Base-by-base conservation (phyloP, 2,888 invertebrate species). In the Seira sanloemensis region DNA sequence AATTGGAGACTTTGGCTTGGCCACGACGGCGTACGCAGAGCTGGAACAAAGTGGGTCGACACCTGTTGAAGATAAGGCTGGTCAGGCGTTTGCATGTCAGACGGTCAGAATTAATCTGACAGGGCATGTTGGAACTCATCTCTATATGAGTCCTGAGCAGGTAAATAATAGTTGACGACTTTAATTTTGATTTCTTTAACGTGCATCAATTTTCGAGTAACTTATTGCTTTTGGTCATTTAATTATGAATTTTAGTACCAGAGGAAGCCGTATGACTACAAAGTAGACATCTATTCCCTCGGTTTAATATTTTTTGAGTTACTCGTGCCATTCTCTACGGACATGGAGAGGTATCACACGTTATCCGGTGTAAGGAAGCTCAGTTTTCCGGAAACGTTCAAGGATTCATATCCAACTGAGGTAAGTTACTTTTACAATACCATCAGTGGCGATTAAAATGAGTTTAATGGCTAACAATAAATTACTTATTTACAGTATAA, bases 61-160 rank as follows among this genome's bases (percentile, higher is more conserved):
- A 9, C 37, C 37, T 9, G 37, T 37, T 12, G 37, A 37, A 5
- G 37, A 37, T 9, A 5, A 37, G 12, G 37, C 37, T 37, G 37
- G 37, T 12, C 37, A 37, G 37, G 37, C 7, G 12, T 9, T 5
- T 5, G 37, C 5, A 62, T 68, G 19, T 71, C 92, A 91, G 85
- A 88, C 79, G 0, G 71, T 69, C 0, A 71, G 69, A 78, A 80
- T 81, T 4, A 87, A 88, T 68, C 80, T 87, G 19, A 93, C 93
- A 0, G 93, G 93, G 66, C 92, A 93, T 87, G 94, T 95, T 54
- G 97, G 99, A 24, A 99, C 99, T 0, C 95, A 96, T 87, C 93
- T 98, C 0, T 99, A 99, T 91, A 99, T 99, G 99, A 98, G 98
- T 54, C 99, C 99, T 0, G 99, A 99, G 91, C 98, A 98, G 92